Base-by-base conservation (phyloP, 1,140 invertebrate genomes). In the Spodoptera frugiperda region DNA sequence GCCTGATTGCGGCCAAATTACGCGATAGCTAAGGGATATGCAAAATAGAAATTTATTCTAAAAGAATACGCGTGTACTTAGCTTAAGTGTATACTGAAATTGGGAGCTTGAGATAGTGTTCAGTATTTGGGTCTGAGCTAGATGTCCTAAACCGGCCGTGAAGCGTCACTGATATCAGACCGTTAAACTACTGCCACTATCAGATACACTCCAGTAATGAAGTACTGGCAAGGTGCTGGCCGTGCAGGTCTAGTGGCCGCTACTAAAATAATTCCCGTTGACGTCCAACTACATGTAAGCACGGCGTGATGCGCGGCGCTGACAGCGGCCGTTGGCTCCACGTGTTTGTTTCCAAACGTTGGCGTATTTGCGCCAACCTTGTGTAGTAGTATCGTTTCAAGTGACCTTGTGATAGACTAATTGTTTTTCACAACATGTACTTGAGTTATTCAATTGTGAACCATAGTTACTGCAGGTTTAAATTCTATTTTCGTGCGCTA, bases 361-460 rank as follows among this genome's bases (percentile, higher is more conserved):
- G 55, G 54, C 44, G 55, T 46, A 19, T 57, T 48, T 25, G 25
- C 51, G 14, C 55, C 46, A 51, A 46, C 25, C 11, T 57, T 30
- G n/a, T 71, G 19, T 25, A 48, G 12, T 61, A 49, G 48, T 44
- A 53, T 77, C 30, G 53, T 70, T 65, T 72, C 61, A 68, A 77
- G 79, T 73, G 82, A 53, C 82, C 79, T 83, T 83, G 79, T 53
- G 77, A 81, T 83, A 83, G 75, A 75, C 61, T 76, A 76, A 78
- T 81, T 46, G 76, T 81, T 78, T 78, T 67, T 78, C 44, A 63
- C 46, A 49, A 55, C 21, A 1, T 57, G 8, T 30, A 33, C 46
- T 2, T 12, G 0, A 12, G 25, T 53, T 57, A 68, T 48, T 68
- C 70, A 74, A 78, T 55, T 63, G 2, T 48, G 19, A 55, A 46